Base-by-base conservation (phyloP, 2,888 invertebrate genomes). In the Cactoblastis cactorum region DNA sequence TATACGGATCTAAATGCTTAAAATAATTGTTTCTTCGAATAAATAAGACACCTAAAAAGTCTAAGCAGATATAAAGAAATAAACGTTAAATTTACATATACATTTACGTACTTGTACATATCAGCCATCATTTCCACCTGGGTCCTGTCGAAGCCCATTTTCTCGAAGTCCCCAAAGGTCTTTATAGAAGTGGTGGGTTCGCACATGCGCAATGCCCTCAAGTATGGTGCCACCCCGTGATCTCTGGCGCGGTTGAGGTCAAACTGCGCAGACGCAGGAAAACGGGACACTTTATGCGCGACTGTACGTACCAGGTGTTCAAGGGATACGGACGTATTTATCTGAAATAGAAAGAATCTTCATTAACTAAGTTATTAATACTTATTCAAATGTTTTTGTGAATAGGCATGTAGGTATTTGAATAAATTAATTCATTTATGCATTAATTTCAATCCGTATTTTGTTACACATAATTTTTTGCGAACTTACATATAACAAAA, bases 211-310 rank as follows among this genome's bases (percentile, higher is more conserved):
- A 95, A 67, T 49, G 93, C 94, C 14, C 93, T 85, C 0, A 92
- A 76, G 70, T 97, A 97, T 0, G 94, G 90, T 0, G 96, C 91
- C 2, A 96, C 86, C 0, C 96, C 97, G 63, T 97, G 96, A 75
- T 97, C 97, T 19, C 97, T 91, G 0, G 93, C 77, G 17, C 91
- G 84, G 60, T 86, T 81, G 62, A 91, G 81, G 52, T 90, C 90
- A 72, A 89, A 88, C 48, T 81, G 82, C 1, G 78, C 75, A n/a
- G 90, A 82, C 2, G 76, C 80, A 0, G 89, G 75, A 70, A 93
- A 91, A 50, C 92, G 83, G 43, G 92, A 93, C 0, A 93, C 91
- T 24, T 83, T 85, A 61, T 91, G 91, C 0, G 95, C 95, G 2
- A 93, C 92, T 0, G 92, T 92, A 8, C 88, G 90, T 2, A 95